Percentiles rank a stretch among this genome's conserved stretches.
Conservation (phyloP, 2,113 vertebrate genomes). For the Prolemur simus region DNA sequence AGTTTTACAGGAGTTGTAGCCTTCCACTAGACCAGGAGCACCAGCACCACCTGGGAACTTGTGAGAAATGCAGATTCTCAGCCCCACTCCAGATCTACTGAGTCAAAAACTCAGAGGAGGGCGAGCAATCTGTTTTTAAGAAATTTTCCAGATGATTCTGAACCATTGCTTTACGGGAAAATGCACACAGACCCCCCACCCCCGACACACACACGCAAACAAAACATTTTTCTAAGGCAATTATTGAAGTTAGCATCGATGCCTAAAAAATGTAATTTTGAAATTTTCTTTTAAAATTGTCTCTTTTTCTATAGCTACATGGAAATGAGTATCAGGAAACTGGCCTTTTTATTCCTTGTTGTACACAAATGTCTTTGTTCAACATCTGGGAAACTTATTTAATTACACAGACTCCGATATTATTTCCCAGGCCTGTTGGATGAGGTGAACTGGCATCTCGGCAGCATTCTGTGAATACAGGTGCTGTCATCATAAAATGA, state of each 20-base stretch:
- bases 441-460: fast-evolving
- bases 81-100: neutral
- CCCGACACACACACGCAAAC: neutral
- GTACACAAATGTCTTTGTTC: neutral
- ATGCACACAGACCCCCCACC: neutral
- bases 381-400: neutral
- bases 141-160: neutral
- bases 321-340: neutral
- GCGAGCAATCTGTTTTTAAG: neutral
- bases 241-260: neutral
- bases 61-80: neutral
- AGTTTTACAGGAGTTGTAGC: neutral
- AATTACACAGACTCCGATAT: fast-evolving
- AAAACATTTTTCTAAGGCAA: neutral
- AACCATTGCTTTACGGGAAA: neutral
- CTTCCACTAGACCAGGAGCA: neutral
- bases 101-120: neutral
- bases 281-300: neutral
- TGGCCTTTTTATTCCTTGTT: neutral
- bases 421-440: fast-evolving
- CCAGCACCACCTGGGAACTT: neutral
- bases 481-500: fast-evolving
- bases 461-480: fast-evolving
- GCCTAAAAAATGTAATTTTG: neutral
- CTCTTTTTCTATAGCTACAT: neutral